Base-by-base conservation (phyloP, 2,888 invertebrate species). In the Minunthozetes semirufus region DNA sequence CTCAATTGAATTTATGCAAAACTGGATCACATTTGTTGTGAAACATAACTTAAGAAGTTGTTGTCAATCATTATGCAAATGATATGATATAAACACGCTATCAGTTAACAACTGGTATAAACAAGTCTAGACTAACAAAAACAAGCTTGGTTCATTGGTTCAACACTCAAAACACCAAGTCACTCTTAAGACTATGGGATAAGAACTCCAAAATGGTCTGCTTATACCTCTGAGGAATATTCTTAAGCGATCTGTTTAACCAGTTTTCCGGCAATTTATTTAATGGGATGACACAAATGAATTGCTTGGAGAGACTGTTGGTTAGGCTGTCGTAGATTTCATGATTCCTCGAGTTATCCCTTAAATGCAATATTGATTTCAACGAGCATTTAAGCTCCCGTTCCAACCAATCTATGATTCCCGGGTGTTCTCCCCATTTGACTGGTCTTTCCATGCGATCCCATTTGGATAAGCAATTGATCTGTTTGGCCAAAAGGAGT, bases 251-350 rank as follows among this genome's bases (percentile, higher is more conserved):
- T n/a, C 63, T 3, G 63, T 63, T 63, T 15, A 63, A 17, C 63
- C 63, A 63, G n/a, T 63, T 63, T 27, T 63, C 29, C 13, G 63
- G 63, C 63, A 63, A 17, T 63, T 63, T 63, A 15, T 25, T 63
- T 11, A 63, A 27, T 25, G 27, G 63, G 11, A 63, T 63, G 5
- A 63, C 8, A 29, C 63, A 63, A n/a, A 63, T 29, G 1, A 63
- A 29, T 6, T 63, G 27, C 17, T 63, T 63, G 17, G 22, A 3
- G 8, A n/a, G 50, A n/a, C 50, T 8, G 13, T 15, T 13, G 17
- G 17, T n/a, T 15, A 15, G n/a, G 15, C 50, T n/a, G n/a, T 50
- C n/a, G 50, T n/a, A 5, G 50, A 50, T n/a, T 4, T 50, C 15
- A 5, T n/a, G 50, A 4, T 50, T 50, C 15, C 50, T n/a, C 3